These are phyloP conservation scores for Parazoanthus atlanticus DNA, from an alignment of 92 coral and sea anemone genomes.

Conservation along the genomic window DNA sequence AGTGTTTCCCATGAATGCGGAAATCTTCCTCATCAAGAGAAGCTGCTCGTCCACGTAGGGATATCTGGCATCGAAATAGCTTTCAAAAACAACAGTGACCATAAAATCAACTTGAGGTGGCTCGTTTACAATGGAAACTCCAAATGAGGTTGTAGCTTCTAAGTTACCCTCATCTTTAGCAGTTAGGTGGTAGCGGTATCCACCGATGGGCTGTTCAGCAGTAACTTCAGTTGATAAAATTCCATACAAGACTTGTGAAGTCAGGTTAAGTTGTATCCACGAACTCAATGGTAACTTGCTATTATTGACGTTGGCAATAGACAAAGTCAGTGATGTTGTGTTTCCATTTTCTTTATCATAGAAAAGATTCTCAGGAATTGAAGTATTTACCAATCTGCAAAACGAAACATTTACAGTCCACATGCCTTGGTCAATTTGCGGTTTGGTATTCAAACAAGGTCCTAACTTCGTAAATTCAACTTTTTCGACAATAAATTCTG, in stretches of 20 bases:
- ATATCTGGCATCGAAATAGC: constrained; percentile 39
- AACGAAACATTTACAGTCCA: constrained; percentile 33
- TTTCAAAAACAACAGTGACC: constrained; percentile 36
- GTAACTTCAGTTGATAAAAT: constrained; percentile 33
- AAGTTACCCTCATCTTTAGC: constrained; percentile 46
- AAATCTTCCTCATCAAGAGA: constrained; percentile 30
- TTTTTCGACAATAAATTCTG: constrained; percentile 42
- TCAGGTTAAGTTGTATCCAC: constrained; percentile 52
- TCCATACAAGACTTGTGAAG: constrained; percentile 45
- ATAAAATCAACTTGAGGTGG: constrained; percentile 34
- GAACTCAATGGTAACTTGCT: constrained; percentile 28
- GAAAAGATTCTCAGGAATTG: constrained; percentile 45
- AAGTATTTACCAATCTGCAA: constrained; percentile 16
- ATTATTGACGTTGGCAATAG: constrained; percentile 25
- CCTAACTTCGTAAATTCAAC: constrained; percentile 36
- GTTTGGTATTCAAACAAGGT: constrained; percentile 52
- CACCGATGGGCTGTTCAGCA: constrained; percentile 27
- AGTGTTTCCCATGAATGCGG: constrained; percentile 17
- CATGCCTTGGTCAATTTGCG: constrained; percentile 5
- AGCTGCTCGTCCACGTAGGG: constrained; percentile 43
- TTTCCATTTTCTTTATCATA: constrained; percentile 54
- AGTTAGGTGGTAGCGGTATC: constrained; percentile 32
- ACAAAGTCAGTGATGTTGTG: constrained; percentile 27
- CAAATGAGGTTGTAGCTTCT: constrained; percentile 20
- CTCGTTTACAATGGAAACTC: constrained; percentile 17